Evolutionary conservation across 2,888 invertebrate genomes (phyloP).

Genomic region (Drosophila meridionalis): DNA sequence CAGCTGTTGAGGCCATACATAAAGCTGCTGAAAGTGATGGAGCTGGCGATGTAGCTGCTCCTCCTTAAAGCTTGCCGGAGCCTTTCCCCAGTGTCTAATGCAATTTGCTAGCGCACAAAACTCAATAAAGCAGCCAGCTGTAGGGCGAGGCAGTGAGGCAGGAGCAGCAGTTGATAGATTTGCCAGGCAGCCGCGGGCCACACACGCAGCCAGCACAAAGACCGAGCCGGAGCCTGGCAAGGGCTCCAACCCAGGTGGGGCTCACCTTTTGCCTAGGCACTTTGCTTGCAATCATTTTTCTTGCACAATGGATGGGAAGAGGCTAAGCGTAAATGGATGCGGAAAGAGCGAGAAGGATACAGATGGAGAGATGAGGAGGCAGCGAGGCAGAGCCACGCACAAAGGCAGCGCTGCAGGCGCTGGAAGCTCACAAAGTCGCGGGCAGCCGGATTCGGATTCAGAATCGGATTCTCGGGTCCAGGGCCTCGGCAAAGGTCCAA

Average conservation of each 20-base stretch:
- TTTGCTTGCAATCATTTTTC: conserved; percentile 74
- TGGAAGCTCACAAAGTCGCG: conserved; percentile 32
- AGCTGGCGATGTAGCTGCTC: conserved; percentile 2
- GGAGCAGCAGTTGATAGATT: conserved; percentile 65
- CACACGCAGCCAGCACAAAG: conserved; percentile 60
- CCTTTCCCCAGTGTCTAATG: conserved; percentile 71
- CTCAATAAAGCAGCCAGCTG: conserved; percentile 66
- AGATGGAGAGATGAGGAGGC: neutral
- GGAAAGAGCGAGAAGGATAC: neutral
- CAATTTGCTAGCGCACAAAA: conserved; percentile 73
- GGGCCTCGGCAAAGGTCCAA: conserved; percentile 33
- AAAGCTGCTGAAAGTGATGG: conserved; percentile 9
- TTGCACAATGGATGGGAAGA: conserved; percentile 37
- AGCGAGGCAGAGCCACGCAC: conserved; percentile 33
- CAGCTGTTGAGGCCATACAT: conserved; percentile 38
- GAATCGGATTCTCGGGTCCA: conserved; percentile 4
- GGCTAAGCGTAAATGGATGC: conserved; percentile 28
- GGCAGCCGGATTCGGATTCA: conserved; percentile 11
- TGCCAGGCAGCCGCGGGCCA: conserved; percentile 71
- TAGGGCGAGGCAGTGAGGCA: neutral
- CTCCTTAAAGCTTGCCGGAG: conserved; percentile 48
- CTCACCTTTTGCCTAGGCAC: conserved; percentile 69
- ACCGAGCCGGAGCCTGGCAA: conserved; percentile 9
- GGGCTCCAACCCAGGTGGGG: conserved; percentile 26
- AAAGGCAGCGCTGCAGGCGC: conserved; percentile 56